These are phyloP conservation scores for Ceratoteleas bidentatus DNA, from an alignment of 1,140 invertebrate genomes.

Conservation along the genomic window DNA sequence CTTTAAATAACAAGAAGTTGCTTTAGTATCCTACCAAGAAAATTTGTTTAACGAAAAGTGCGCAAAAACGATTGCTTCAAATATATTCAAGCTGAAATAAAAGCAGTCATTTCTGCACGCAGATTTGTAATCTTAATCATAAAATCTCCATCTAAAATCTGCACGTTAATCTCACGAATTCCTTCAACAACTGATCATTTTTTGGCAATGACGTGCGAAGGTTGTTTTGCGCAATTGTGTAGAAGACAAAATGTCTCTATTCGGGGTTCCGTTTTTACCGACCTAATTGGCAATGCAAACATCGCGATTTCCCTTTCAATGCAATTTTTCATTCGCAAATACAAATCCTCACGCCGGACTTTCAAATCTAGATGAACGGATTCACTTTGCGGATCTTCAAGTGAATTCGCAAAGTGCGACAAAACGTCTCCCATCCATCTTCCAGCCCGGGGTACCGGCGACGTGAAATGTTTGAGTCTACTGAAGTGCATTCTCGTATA, in stretches of 20 bases:
- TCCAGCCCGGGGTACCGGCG: constrained; percentile 26
- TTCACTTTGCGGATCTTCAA: constrained; percentile 41
- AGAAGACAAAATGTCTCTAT: constrained; percentile 23
- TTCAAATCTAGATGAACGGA: constrained; percentile 55
- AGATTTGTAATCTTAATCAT: too few relatives aligned
- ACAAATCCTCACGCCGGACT: constrained; percentile 32
- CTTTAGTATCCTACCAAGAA: too few relatives aligned
- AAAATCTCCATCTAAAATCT: too few relatives aligned
- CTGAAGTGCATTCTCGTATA: constrained; percentile 50
- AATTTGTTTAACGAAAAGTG: too few relatives aligned
- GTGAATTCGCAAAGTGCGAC: constrained; percentile 59
- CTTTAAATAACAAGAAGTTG: too few relatives aligned
- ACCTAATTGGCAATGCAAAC: constrained; percentile 40
- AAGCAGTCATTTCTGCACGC: too few relatives aligned
- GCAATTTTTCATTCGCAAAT: constrained; percentile 26
- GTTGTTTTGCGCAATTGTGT: not conserved
- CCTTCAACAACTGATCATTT: constrained; percentile 17
- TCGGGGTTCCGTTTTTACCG: not conserved
- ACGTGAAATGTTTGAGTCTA: constrained; percentile 42
- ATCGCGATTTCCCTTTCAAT: constrained; percentile 21
- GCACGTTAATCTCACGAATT: constrained; percentile 8
- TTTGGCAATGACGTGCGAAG: not conserved
- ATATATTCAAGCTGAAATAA: too few relatives aligned
- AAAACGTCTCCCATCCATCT: constrained; percentile 57
- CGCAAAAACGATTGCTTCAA: too few relatives aligned